A percentile compares a stretch with the other conserved stretches of the same genome.
phyloP scores from a whole-genome alignment of 2,113 vertebrate species.

The Cynopterus brachyotis region DNA sequence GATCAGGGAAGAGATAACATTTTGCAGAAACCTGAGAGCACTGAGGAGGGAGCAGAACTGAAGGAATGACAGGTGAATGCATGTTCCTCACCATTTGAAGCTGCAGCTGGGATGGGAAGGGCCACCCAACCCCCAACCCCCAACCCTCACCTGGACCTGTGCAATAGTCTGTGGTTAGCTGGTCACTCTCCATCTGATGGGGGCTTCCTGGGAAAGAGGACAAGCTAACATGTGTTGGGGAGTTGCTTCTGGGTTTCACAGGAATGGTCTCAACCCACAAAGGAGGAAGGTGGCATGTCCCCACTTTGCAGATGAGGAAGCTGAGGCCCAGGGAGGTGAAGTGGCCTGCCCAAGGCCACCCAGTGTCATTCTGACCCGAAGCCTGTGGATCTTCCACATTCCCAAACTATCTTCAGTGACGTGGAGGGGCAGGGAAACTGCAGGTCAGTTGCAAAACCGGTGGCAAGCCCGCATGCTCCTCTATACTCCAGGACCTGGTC shows the following conservation, averaged over 20 bases:
- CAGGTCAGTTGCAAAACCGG: neutral
- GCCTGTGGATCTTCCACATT: neutral
- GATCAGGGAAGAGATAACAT: too few species aligned
- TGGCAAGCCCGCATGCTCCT: accelerated
- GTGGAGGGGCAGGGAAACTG: accelerated
- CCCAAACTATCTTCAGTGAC: neutral
- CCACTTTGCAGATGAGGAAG: neutral
- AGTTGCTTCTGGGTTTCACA: neutral
- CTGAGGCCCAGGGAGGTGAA: neutral
- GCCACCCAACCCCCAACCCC: too few species aligned
- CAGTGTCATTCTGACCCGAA: accelerated
- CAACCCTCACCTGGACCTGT: too few species aligned
- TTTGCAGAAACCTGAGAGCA: neutral
- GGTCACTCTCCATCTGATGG: neutral
- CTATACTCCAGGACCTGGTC: neutral
- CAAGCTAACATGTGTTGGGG: neutral
- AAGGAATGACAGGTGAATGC: neutral
- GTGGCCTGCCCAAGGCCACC: neutral
- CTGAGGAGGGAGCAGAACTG: neutral
- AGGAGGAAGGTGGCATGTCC: accelerated
- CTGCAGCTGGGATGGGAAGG: accelerated
- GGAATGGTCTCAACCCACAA: neutral
- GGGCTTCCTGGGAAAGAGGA: neutral
- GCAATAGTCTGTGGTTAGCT: accelerated
- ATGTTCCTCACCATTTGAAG: accelerated